Evolutionary conservation across 1,140 invertebrate genomes (phyloP).

Genomic region (Potamilus streckersoni): DNA sequence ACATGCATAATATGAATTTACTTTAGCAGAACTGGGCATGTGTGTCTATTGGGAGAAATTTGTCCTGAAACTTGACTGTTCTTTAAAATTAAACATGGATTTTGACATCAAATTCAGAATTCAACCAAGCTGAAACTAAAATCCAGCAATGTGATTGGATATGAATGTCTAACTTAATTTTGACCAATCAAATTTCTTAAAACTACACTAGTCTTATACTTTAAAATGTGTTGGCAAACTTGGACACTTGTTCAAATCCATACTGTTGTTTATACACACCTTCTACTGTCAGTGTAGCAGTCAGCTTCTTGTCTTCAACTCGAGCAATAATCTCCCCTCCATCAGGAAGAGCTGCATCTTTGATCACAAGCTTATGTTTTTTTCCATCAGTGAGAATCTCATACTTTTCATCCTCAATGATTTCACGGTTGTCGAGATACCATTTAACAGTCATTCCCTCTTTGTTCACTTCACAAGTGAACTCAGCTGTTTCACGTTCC

Average conservation of each 20-base stretch:
- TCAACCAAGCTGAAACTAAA: no score
- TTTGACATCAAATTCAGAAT: no score
- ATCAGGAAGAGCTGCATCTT: constrained; percentile 55
- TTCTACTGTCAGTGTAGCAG: constrained; percentile 56
- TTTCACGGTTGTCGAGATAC: constrained; percentile 66
- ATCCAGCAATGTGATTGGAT: no score
- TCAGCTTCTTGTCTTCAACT: constrained; percentile 57
- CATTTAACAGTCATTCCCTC: constrained; percentile 67
- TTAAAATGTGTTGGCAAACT: no score
- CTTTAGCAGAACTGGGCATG: no score
- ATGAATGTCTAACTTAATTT: no score
- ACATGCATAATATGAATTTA: no score
- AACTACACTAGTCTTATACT: no score
- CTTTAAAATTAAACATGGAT: no score
- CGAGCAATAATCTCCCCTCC: constrained; percentile 56
- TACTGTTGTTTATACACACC: constrained; percentile 41
- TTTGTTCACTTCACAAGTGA: constrained; percentile 63
- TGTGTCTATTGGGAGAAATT: no score
- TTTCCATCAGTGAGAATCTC: constrained; percentile 69
- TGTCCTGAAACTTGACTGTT: no score
- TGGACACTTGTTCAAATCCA: background rate
- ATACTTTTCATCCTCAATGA: constrained; percentile 77
- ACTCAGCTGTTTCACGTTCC: constrained; percentile 75
- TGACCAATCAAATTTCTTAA: no score
- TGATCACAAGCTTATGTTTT: constrained; percentile 57